Conservation (phyloP, 2,797 vertebrate genomes). For the Parauchenoglanis punctatus region DNA sequence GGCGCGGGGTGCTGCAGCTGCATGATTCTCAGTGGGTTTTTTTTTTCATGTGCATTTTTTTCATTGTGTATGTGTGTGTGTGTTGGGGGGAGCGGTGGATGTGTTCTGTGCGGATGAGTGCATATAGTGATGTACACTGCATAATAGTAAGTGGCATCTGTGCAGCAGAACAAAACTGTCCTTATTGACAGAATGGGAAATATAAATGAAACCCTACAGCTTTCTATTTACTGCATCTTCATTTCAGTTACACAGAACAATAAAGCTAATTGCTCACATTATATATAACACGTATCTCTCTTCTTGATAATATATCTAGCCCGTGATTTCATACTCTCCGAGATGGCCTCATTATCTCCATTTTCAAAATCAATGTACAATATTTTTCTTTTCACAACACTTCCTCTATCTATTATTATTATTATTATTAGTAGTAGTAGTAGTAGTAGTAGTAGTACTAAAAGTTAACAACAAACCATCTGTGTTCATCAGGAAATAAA, state of each 20-base stretch:
- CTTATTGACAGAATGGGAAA: background rate
- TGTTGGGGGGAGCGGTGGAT: slow-evolving; percentile 4
- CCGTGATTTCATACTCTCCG: background rate
- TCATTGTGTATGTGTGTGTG: slow-evolving; percentile 30
- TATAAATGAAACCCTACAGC: background rate
- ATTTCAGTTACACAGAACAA: slow-evolving; percentile 8
- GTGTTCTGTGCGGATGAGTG: slow-evolving; percentile 30
- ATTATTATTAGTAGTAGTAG: background rate
- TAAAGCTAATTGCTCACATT: slow-evolving; percentile 1
- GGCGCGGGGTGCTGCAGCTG: slow-evolving; percentile 68
- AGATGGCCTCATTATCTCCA: background rate
- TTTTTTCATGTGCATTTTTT: slow-evolving; percentile 22
- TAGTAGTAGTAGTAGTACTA: background rate
- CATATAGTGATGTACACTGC: slow-evolving; percentile 29
- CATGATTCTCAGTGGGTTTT: slow-evolving; percentile 57
- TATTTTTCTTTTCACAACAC: background rate
- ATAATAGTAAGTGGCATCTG: slow-evolving; percentile 32
- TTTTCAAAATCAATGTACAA: background rate
- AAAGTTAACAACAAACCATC: background rate
- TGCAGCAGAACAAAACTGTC: slow-evolving; percentile 20
- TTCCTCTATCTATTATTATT: background rate
- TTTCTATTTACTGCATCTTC: slow-evolving; percentile 24
- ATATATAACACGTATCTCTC: background rate
- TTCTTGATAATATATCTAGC: background rate
- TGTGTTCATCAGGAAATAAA: background rate